Conservation (phyloP, 2,888 invertebrate species). For the Drosophila bunnanda region DNA sequence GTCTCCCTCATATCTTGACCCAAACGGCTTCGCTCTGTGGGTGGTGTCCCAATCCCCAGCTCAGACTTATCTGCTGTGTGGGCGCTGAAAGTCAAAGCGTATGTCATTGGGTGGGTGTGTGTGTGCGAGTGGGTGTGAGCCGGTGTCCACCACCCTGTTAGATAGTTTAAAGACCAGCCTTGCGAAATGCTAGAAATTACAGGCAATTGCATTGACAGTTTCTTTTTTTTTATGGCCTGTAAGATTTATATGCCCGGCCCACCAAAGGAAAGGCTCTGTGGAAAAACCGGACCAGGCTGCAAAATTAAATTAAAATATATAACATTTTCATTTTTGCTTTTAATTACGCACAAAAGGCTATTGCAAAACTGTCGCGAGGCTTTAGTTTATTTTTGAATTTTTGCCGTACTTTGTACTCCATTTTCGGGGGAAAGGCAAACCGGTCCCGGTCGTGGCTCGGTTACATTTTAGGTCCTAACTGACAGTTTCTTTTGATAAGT, state of each 20-base stretch:
- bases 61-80: constrained; percentile 51
- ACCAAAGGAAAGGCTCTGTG: constrained; percentile 44
- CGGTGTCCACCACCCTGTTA: constrained; percentile 24
- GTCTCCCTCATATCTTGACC: constrained; percentile 58
- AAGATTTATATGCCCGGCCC: constrained; percentile 49
- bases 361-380: constrained; percentile 66
- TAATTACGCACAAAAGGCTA: constrained; percentile 74
- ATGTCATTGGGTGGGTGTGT: constrained; percentile 61
- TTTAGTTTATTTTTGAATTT: constrained; percentile 42
- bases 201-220: constrained; percentile 45
- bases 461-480: constrained; percentile 44
- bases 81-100: constrained; percentile 68
- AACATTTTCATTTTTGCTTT: constrained; percentile 66
- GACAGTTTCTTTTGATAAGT: constrained; percentile 42
- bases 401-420: constrained; percentile 34
- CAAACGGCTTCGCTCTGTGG: constrained; percentile 68
- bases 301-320: constrained; percentile 75
- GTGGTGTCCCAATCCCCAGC: constrained; percentile 58
- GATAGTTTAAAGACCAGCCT: constrained; percentile 51
- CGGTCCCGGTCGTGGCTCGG: constrained; percentile 61
- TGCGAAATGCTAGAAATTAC: constrained; percentile 73
- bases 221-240: constrained; percentile 2
- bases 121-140: constrained; percentile 15
- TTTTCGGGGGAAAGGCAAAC: constrained; percentile 72
- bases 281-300: constrained; percentile 35